Conservation (phyloP, 2,113 vertebrate genomes). For the Eulemur rufifrons region DNA sequence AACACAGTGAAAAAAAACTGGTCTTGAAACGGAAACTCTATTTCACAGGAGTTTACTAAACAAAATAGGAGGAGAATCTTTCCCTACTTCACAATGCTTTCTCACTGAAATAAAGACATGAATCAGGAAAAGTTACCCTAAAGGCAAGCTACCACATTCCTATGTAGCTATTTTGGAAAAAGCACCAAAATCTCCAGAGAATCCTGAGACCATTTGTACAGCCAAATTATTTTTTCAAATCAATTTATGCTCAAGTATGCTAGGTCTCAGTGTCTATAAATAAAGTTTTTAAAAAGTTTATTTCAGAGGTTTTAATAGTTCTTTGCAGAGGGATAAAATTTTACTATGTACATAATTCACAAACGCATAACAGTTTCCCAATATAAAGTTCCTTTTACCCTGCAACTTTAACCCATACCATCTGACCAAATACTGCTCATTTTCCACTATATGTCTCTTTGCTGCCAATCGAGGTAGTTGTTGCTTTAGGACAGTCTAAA, state of each 20-base stretch:
- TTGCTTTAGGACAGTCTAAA: slow-evolving; percentile 33
- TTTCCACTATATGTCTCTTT: background rate
- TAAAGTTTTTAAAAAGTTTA: background rate
- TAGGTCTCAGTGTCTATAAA: slow-evolving; percentile 30
- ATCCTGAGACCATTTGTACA: background rate
- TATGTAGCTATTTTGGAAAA: background rate
- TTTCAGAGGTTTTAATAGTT: background rate
- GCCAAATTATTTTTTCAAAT: background rate
- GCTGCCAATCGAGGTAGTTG: slow-evolving; percentile 49
- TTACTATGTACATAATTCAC: slow-evolving; percentile 1
- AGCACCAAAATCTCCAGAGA: background rate
- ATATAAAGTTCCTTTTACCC: background rate
- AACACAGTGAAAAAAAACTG: background rate
- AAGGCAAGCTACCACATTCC: background rate
- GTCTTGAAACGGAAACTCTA: background rate
- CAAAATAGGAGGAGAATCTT: slow-evolving; percentile 23
- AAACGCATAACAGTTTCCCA: slow-evolving; percentile 3
- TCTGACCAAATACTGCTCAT: background rate
- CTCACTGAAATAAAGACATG: slow-evolving; percentile 1
- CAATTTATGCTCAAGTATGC: background rate
- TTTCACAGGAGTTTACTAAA: background rate
- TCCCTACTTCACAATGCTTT: background rate
- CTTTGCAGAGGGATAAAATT: background rate
- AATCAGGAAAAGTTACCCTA: background rate
- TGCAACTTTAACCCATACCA: background rate